phyloP scores from a whole-genome alignment of 2,113 vertebrate genomes.

The Dendrocopos noguchii region DNA sequence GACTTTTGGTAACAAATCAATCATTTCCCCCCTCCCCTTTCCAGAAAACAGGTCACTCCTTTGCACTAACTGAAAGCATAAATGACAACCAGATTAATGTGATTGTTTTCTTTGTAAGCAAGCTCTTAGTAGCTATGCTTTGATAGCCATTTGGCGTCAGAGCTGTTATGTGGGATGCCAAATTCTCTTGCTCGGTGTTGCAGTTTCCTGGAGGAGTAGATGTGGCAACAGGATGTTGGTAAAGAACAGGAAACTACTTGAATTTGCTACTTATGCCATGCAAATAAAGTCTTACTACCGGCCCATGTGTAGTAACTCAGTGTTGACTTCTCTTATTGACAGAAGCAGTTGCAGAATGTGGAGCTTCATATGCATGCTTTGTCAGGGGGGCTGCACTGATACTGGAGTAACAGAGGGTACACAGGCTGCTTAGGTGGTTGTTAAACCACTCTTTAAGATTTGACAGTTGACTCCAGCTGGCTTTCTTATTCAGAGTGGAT shows the following conservation, averaged over 20 bases:
- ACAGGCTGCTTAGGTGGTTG: neutral
- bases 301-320: neutral
- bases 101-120: conserved; percentile 52
- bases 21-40: fast-evolving
- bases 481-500: neutral
- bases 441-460: neutral
- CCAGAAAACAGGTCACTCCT: neutral
- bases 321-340: neutral
- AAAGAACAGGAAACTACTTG: conserved; percentile 59
- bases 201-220: conserved; percentile 61
- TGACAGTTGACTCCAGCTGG: neutral
- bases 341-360: neutral
- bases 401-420: neutral
- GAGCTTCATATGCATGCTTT: neutral
- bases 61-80: neutral
- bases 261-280: conserved; percentile 32
- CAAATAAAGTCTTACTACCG: neutral
- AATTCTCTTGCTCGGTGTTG: neutral
- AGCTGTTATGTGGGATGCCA: conserved; percentile 9
- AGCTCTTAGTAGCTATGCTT: neutral
- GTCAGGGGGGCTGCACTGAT: neutral
- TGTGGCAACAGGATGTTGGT: conserved; percentile 69
- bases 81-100: neutral
- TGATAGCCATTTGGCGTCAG: neutral
- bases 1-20: conserved; percentile 1